Percentiles rank a stretch among this genome's conserved stretches.
Conservation (phyloP, 1,140 invertebrate genomes). For the Stegodyphus dumicola region DNA sequence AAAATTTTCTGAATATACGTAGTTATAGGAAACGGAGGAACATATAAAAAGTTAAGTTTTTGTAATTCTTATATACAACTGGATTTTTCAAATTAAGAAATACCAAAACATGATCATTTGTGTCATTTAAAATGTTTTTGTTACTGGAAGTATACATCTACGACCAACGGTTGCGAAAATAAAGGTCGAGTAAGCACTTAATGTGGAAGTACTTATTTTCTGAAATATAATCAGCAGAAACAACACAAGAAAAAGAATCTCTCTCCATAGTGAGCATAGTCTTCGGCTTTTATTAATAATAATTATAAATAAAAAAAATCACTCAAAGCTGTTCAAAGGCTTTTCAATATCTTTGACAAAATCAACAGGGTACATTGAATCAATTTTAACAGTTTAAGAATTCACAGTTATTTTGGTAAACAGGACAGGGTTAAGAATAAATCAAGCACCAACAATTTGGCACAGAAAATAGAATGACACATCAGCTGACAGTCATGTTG, state of each 20-base stretch:
- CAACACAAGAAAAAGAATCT: background rate
- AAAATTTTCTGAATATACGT: too few relatives aligned
- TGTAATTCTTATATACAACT: too few relatives aligned
- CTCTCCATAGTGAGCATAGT: background rate
- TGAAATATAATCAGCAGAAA: background rate
- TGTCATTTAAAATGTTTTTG: too few relatives aligned
- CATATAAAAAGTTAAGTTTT: too few relatives aligned
- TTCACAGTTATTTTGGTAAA: constrained; percentile 9
- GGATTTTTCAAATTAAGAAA: too few relatives aligned
- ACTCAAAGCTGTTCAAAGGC: background rate
- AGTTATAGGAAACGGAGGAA: too few relatives aligned
- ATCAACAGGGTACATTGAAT: constrained; percentile 21
- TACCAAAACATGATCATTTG: too few relatives aligned
- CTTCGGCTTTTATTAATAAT: constrained; percentile 43
- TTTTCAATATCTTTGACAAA: constrained; percentile 14
- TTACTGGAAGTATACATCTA: too few relatives aligned
- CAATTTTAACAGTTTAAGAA: constrained; percentile 6
- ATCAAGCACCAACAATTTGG: constrained; percentile 27
- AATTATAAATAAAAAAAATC: constrained; percentile 25
- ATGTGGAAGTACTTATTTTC: too few relatives aligned
- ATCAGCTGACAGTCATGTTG: background rate
- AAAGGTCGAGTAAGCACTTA: too few relatives aligned
- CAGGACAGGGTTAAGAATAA: constrained; percentile 14
- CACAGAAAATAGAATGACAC: constrained; percentile 16
- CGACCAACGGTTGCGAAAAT: too few relatives aligned